Percentiles rank a stretch among this genome's conserved stretches.
Evolutionary conservation across 2,113 vertebrate genomes (phyloP).

Genomic region (Equus quagga): DNA sequence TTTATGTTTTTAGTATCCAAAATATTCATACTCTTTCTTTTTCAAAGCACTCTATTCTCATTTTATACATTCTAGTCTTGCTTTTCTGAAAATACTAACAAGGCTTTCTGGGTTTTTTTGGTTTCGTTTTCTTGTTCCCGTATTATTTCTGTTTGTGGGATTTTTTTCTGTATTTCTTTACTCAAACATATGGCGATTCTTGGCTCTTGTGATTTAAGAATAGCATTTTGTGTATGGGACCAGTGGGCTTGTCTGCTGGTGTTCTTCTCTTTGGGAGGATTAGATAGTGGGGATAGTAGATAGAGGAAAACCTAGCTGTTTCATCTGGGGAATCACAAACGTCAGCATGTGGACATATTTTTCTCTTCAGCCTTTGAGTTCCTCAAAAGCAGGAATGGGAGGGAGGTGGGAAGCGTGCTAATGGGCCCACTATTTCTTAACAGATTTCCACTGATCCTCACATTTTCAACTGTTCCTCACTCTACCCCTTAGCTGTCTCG

Average conservation of each 20-base stretch:
- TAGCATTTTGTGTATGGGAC: background rate
- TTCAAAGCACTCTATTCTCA: background rate
- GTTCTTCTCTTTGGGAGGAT: background rate
- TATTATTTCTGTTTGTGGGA: background rate
- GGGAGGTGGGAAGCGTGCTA: background rate
- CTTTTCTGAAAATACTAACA: background rate
- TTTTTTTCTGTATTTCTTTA: conserved; percentile 1
- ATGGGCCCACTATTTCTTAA: background rate
- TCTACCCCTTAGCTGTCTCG: background rate
- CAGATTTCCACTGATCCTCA: background rate
- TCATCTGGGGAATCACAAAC: background rate
- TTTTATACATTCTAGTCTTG: background rate
- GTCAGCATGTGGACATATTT: background rate
- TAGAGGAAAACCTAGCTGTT: background rate
- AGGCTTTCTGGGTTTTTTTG: background rate
- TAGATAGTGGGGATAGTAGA: background rate
- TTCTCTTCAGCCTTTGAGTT: background rate
- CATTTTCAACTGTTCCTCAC: background rate
- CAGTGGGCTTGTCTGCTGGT: background rate
- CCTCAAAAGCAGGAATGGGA: background rate
- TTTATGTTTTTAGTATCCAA: background rate
- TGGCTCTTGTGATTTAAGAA: background rate
- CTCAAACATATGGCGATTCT: background rate
- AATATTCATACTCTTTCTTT: background rate
- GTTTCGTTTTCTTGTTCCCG: background rate